Conservation (phyloP, 2,797 vertebrate species). For the Neosilurus mollespiculum region DNA sequence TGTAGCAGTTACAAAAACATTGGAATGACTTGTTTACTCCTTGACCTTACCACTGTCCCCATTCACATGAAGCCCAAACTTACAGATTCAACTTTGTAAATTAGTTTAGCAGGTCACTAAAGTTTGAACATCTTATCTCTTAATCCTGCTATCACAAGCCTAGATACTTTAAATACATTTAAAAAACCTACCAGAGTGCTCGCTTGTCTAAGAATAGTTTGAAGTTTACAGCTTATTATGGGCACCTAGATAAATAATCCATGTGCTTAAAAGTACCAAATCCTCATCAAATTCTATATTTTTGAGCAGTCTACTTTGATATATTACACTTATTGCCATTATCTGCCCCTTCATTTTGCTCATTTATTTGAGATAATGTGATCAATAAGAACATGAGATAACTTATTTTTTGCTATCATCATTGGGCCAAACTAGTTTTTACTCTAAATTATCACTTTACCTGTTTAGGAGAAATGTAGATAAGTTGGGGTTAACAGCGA, state of each 20-base stretch:
- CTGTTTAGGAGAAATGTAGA: not conserved
- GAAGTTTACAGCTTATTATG: not conserved
- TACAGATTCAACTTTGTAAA: too few relatives aligned
- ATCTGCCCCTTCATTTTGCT: not conserved
- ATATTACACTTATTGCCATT: not conserved
- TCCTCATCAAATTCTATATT: not conserved
- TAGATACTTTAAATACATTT: not conserved
- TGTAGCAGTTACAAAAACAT: not conserved
- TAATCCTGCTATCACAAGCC: not conserved
- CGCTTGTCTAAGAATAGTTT: not conserved
- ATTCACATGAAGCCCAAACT: not conserved
- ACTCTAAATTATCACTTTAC: not conserved
- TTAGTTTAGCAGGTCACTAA: not conserved
- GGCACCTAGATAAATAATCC: not conserved
- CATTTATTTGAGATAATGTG: not conserved
- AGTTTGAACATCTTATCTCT: not conserved
- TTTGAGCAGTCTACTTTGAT: not conserved
- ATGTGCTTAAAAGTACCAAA: not conserved
- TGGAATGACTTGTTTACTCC: not conserved
- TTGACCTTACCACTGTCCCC: not conserved
- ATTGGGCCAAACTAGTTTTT: not conserved
- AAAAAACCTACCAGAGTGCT: not conserved
- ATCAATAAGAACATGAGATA: not conserved
- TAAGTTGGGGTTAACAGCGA: not conserved
- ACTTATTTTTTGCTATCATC: not conserved